Evolutionary conservation across 2,113 vertebrate genomes (phyloP).

Genomic region (Tautogolabrus adspersus): DNA sequence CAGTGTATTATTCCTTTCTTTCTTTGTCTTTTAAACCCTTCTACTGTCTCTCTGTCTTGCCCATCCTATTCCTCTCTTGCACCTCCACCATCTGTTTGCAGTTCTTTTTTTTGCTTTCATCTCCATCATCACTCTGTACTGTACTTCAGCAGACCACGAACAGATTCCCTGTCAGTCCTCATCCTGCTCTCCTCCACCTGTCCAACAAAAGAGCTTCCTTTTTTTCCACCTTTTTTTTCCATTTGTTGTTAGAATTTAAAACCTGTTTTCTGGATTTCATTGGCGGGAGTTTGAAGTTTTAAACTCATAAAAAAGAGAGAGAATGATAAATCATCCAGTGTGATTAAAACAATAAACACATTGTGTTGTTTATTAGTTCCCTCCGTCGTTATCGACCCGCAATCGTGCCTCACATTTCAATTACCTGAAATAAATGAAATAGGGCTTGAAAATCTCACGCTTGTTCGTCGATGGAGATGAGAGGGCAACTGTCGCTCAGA

Average conservation of each 20-base stretch:
- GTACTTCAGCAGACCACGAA: conserved; percentile 82
- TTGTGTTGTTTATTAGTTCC: conserved; percentile 65
- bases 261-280: background rate
- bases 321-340: conserved; percentile 49
- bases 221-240: conserved; percentile 4
- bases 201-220: conserved; percentile 46
- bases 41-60: conserved; percentile 48
- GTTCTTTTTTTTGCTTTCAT: conserved; percentile 85
- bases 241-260: conserved; percentile 36
- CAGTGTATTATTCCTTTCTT: conserved; percentile 58
- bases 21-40: conserved; percentile 45
- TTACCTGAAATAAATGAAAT: conserved; percentile 78
- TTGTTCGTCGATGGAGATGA: conserved; percentile 68
- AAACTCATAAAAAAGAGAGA: conserved; percentile 1
- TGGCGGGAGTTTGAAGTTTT: conserved; percentile 34
- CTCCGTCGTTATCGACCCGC: conserved; percentile 56
- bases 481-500: conserved; percentile 75
- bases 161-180: conserved; percentile 74
- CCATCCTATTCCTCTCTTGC: conserved; percentile 62
- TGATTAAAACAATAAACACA: conserved; percentile 72
- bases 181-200: conserved; percentile 68
- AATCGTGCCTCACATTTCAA: conserved; percentile 69
- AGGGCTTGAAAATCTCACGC: conserved; percentile 71
- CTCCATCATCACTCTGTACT: conserved; percentile 78
- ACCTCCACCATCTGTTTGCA: conserved; percentile 92